Base-by-base conservation (phyloP, 2,888 invertebrate species). In the Pseudococcus jackbeardsleyi region DNA sequence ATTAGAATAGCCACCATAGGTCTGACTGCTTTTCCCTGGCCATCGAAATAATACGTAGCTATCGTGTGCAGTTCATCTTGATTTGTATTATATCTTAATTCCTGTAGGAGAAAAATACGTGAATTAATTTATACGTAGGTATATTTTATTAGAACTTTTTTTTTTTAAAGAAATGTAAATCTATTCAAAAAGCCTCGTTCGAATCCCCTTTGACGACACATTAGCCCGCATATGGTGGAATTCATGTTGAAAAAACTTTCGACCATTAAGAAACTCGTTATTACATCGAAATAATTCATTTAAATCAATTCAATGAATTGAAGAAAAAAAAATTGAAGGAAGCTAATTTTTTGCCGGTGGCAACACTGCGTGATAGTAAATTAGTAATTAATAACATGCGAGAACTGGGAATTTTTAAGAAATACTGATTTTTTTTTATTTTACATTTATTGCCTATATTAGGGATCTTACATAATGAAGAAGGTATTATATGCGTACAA, bases 1-100 rank as follows among this genome's bases (percentile, higher is more conserved):
- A 99, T 97, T 89, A 99, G 94, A 91, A 98, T 94, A 88, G 97
- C 95, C 86, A 99, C 95, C 95, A 98, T 97, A 86, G 99, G 99
- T 91, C 99, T 94, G 90, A 99, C 94, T 90, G 98, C 97, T 93
- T 99, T 99, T 91, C 99, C 99, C 92, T 98, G 96, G 89, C 99
- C 98, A 93, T 98, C 97, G 93, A 99, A 99, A 93, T 99, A 99
- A 93, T 99, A 99, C 91, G 96, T 96, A 89, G 98, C 95, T 93
- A 99, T 97, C 92, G 96, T 95, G 92, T 95, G 95, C 91, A 99
- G 93, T 92, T 97, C 96, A 89, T 95, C 93, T 92, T 96, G 95
- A 92, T 94, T 94, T 91, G 96, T 96, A 92, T 96, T 96, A 91
- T 93, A 93, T 91, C 94, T 93, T 92, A 97, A 93, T 91, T 94